phyloP scores from a whole-genome alignment of 2,797 vertebrate species.

The Poecile montanus region DNA sequence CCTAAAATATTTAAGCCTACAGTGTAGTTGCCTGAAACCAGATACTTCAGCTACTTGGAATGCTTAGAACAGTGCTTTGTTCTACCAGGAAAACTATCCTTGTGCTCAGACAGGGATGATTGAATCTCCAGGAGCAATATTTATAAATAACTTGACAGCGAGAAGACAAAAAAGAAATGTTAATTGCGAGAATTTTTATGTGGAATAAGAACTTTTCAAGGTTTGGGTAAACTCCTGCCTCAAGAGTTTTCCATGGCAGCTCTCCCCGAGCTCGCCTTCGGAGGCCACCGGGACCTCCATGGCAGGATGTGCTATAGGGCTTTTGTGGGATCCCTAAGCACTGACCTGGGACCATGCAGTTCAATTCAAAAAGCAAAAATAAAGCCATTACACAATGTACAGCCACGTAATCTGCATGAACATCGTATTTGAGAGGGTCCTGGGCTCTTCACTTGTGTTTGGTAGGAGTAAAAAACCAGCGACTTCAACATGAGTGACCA shows the following conservation, averaged over 20 bases:
- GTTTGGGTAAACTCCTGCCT: background rate
- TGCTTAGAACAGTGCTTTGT: conserved; percentile 37
- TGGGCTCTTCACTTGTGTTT: rapidly evolving
- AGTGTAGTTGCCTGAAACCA: conserved; percentile 52
- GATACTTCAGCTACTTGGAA: conserved; percentile 31
- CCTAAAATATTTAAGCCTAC: conserved; percentile 67
- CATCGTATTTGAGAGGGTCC: rapidly evolving
- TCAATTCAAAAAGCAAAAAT: background rate
- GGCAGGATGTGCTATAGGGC: background rate
- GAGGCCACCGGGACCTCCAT: rapidly evolving
- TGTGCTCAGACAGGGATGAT: background rate
- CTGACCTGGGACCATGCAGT: rapidly evolving
- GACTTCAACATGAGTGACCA: background rate
- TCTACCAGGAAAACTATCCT: background rate
- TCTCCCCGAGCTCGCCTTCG: rapidly evolving
- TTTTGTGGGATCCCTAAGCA: background rate
- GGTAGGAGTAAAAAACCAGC: rapidly evolving
- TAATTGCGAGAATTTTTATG: background rate
- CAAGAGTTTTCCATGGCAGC: background rate
- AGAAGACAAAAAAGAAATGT: background rate
- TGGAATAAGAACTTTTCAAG: background rate
- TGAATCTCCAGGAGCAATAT: conserved; percentile 36
- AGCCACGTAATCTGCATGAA: background rate
- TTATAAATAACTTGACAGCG: conserved; percentile 33
- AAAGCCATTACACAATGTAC: background rate